phyloP scores from a whole-genome alignment of 2,888 invertebrate species.

The Ectobius pallidus region DNA sequence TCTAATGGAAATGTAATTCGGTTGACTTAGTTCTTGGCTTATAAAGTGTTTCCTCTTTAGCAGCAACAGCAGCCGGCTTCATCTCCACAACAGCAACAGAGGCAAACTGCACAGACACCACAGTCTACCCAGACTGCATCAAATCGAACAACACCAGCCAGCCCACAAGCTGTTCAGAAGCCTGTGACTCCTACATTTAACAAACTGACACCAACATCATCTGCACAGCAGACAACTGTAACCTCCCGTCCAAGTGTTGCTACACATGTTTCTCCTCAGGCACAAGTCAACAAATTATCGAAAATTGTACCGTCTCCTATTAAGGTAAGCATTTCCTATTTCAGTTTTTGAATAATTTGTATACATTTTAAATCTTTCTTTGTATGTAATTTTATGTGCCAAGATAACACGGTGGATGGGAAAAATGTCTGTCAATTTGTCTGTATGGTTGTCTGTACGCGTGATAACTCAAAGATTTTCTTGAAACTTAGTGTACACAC shows the following conservation, averaged over 20 bases:
- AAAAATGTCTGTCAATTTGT: too few relatives aligned
- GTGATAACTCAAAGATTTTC: too few relatives aligned
- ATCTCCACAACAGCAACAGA: slow-evolving; percentile 24
- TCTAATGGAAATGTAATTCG: too few relatives aligned
- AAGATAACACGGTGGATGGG: too few relatives aligned
- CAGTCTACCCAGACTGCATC: background rate
- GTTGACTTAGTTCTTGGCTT: too few relatives aligned
- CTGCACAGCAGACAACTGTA: background rate
- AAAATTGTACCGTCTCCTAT: background rate
- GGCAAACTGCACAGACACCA: background rate
- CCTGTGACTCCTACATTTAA: background rate
- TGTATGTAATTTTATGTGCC: too few relatives aligned
- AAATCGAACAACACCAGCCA: background rate
- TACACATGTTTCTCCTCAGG: background rate
- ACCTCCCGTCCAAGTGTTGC: background rate
- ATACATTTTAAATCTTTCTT: too few relatives aligned
- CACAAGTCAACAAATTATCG: background rate
- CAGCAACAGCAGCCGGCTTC: background rate
- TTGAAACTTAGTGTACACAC: too few relatives aligned
- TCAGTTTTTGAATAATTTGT: too few relatives aligned
- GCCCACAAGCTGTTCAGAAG: slow-evolving; percentile 5
- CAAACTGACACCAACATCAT: background rate
- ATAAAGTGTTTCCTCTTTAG: too few relatives aligned
- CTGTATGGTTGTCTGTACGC: too few relatives aligned
- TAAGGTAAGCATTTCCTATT: background rate